Conservation (phyloP, 2,113 vertebrate species). For the Fregetta grallaria region DNA sequence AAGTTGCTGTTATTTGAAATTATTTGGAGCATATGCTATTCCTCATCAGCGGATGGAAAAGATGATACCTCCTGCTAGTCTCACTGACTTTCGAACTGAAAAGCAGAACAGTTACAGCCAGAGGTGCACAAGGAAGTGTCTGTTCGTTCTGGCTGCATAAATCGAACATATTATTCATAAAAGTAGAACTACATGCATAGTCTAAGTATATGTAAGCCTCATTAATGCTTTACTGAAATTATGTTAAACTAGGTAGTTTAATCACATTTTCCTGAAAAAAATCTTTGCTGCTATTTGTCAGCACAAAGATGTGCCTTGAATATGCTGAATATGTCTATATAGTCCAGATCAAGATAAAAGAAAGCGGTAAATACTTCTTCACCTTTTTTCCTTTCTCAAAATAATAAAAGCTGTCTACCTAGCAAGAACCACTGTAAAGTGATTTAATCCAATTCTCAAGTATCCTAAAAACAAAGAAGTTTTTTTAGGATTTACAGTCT, state of each 20-base stretch:
- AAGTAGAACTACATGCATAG: no score
- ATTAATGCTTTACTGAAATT: not conserved
- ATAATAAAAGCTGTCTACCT: not conserved
- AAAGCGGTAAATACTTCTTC: not conserved
- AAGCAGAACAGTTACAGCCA: not conserved
- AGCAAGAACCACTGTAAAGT: not conserved
- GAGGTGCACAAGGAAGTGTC: not conserved
- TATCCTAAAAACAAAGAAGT: not conserved
- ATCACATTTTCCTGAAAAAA: not conserved
- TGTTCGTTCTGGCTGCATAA: not conserved
- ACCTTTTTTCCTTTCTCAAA: not conserved
- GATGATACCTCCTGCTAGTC: not conserved
- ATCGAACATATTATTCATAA: accelerated
- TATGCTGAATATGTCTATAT: not conserved
- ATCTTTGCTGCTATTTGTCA: not conserved
- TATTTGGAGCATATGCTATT: not conserved
- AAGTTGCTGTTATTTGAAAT: not conserved
- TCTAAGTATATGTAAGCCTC: not conserved
- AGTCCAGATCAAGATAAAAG: not conserved
- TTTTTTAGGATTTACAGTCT: not conserved
- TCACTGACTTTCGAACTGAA: not conserved
- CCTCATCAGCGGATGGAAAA: not conserved
- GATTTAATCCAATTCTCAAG: not conserved
- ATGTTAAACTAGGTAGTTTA: not conserved
- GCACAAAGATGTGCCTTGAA: not conserved